Evolutionary conservation across 2,888 invertebrate genomes (phyloP).

Genomic region (Drosophila atripex): DNA sequence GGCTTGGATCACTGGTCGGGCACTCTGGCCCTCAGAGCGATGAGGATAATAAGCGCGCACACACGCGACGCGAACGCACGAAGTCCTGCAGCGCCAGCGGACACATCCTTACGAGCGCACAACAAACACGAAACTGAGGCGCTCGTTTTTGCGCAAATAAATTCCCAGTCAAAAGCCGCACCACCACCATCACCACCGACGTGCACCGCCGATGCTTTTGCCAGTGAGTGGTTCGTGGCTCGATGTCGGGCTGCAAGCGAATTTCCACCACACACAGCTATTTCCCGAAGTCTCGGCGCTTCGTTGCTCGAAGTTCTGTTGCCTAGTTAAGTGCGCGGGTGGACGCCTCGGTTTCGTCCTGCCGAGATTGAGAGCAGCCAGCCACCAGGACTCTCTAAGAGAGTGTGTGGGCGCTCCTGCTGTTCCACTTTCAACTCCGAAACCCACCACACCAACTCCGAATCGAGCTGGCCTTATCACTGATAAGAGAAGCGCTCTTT

Average conservation of each 20-base stretch:
- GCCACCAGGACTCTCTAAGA: constrained; percentile 5
- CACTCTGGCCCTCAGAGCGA: constrained; percentile 52
- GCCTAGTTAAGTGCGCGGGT: constrained; percentile 53
- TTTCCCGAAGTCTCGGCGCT: constrained; percentile 22
- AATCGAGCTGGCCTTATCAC: constrained; percentile 51
- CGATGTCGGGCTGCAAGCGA: constrained; percentile 35
- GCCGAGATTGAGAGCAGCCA: constrained; percentile 19
- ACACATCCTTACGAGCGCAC: constrained; percentile 83
- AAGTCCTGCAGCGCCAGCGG: constrained; percentile 74
- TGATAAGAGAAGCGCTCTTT: constrained; percentile 40
- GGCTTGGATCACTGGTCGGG: constrained; percentile 27
- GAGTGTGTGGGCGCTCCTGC: constrained; percentile 10
- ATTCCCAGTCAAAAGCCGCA: constrained; percentile 56
- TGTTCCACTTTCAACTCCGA: constrained; percentile 52
- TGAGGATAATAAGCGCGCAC: constrained; percentile 65
- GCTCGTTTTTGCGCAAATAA: constrained; percentile 77
- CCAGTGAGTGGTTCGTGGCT: constrained; percentile 22
- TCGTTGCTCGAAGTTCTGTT: constrained; percentile 16
- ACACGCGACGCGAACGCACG: constrained; percentile 77
- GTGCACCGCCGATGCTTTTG: constrained; percentile 5
- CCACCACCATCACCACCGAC: constrained; percentile 10
- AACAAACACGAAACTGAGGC: constrained; percentile 83
- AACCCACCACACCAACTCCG: constrained; percentile 55
- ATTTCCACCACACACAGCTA: constrained; percentile 29
- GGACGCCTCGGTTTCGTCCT: constrained; percentile 44